Conservation (phyloP, 1,140 invertebrate genomes). For the Phocides pigmalion region DNA sequence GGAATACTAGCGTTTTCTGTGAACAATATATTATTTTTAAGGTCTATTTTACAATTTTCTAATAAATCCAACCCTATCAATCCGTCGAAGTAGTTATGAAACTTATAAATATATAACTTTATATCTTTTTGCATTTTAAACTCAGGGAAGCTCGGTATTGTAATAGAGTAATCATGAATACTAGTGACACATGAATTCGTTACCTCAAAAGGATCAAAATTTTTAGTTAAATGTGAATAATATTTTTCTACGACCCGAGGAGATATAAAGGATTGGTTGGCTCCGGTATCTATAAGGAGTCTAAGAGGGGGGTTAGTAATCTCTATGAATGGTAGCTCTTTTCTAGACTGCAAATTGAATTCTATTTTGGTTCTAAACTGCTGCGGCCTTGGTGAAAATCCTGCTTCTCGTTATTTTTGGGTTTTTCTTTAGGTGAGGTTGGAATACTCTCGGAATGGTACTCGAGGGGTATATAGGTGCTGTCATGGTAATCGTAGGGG, state of each 20-base stretch:
- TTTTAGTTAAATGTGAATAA: constrained; percentile 1
- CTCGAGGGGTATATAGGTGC: background rate
- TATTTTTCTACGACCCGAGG: background rate
- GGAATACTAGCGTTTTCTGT: constrained; percentile 18
- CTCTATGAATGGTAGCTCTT: constrained; percentile 22
- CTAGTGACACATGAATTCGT: constrained; percentile 32
- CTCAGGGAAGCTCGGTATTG: constrained; percentile 34
- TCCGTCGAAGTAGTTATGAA: constrained; percentile 43
- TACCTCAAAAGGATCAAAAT: constrained; percentile 37
- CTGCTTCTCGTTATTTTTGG: background rate
- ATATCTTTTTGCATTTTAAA: constrained; percentile 16
- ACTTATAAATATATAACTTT: constrained; percentile 42
- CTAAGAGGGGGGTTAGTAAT: constrained; percentile 21
- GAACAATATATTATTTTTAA: constrained; percentile 25
- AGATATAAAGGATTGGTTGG: constrained; percentile 15
- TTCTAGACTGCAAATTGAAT: constrained; percentile 25
- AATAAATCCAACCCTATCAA: constrained; percentile 38
- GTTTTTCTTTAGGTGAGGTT: background rate
- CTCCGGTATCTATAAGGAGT: constrained; percentile 23
- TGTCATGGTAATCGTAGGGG: background rate
- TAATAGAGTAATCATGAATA: constrained; percentile 35
- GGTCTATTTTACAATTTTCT: constrained; percentile 38
- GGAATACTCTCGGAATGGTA: background rate
- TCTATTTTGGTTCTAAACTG: constrained; percentile 19
- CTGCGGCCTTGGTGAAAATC: constrained; percentile 9